Conservation (phyloP, 2,888 invertebrate genomes). For the Stenodera caucasica region DNA sequence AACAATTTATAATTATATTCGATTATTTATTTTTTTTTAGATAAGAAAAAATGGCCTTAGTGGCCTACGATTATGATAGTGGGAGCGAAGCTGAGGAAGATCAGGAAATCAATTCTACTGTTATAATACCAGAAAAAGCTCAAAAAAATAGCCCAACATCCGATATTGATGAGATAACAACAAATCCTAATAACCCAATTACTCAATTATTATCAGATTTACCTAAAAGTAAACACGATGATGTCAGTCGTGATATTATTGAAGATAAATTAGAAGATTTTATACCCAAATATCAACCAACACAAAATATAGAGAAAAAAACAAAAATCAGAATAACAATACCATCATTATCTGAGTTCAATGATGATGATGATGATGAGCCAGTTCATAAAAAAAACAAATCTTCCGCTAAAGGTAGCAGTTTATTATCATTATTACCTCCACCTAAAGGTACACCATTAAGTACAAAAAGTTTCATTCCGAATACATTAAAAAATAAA, state of each 20-base stretch:
- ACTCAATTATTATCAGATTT: conserved; percentile 36
- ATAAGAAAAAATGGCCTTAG: conserved; percentile 40
- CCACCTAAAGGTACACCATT: conserved; percentile 42
- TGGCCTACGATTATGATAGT: conserved; percentile 45
- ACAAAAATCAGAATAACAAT: conserved; percentile 45
- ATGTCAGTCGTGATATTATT: conserved; percentile 19
- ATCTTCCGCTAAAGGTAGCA: conserved; percentile 37
- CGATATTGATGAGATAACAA: conserved; percentile 6
- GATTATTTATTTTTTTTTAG: no score
- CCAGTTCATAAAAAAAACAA: conserved; percentile 37
- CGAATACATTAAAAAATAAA: conserved; percentile 35
- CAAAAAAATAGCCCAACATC: conserved; percentile 10
- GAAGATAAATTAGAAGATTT: conserved; percentile 47
- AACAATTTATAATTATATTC: no score
- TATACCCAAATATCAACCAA: conserved; percentile 41
- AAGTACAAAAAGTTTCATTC: conserved; percentile 42
- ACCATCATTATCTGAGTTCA: conserved; percentile 44
- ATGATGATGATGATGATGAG: conserved; percentile 36
- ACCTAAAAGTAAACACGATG: conserved; percentile 35
- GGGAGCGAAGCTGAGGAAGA: conserved; percentile 37
- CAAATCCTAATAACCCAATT: conserved; percentile 10
- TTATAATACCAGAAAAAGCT: conserved; percentile 11
- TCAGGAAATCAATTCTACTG: conserved; percentile 14
- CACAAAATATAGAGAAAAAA: conserved; percentile 30
- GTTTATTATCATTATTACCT: conserved; percentile 43